Base-by-base conservation (phyloP, 2,113 vertebrate genomes). In the Pelvicachromis taeniatus region DNA sequence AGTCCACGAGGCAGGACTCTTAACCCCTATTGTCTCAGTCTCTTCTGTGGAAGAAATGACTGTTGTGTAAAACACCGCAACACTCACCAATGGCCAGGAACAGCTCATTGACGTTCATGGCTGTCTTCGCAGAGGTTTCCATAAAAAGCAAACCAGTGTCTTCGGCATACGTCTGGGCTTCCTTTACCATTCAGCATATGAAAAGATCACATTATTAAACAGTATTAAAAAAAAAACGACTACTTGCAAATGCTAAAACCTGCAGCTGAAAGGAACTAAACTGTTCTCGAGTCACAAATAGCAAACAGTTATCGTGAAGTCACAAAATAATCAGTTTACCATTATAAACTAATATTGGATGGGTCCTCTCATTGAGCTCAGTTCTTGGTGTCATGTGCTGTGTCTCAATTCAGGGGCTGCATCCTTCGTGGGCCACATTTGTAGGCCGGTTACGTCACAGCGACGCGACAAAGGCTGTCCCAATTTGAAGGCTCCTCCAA, bases 101-200 rank as follows among this genome's bases (percentile, higher is more conserved):
- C 78, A 97, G 94, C 89, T 97, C 97, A 2, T 96, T 97, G 86
- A 97, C 97, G 59, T 97, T 97, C 96, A 97, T 96, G 81, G 97
- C 96, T 0, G 97, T 97, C 91, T 97, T 97, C 31, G 97, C 97
- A 17, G 97, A 97, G 0, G 97, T 97, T 90, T 97, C 97, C 96
- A 97, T 97, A 61, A 97, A 97, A 77, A 97, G 96, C 80, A 97
- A 61, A 38, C 97, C 92, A 17, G 96, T 97, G 94, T 97, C 97
- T 86, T 97, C 97, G 13, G 96, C 94, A 13, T 97, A 97, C 1
- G 96, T 93, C 92, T 97, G 96, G 29, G 97, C 97, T 80, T 97
- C 97, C 97, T 97, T 80, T 29, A 16, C 6, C 61, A 83, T 23
- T 53, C 7, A 79, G 42, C 48, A 33, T 33, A 52, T 42, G 48